These are phyloP conservation scores for Limenitis camilla DNA, from an alignment of 2,888 invertebrate genomes.

Conservation along the genomic window DNA sequence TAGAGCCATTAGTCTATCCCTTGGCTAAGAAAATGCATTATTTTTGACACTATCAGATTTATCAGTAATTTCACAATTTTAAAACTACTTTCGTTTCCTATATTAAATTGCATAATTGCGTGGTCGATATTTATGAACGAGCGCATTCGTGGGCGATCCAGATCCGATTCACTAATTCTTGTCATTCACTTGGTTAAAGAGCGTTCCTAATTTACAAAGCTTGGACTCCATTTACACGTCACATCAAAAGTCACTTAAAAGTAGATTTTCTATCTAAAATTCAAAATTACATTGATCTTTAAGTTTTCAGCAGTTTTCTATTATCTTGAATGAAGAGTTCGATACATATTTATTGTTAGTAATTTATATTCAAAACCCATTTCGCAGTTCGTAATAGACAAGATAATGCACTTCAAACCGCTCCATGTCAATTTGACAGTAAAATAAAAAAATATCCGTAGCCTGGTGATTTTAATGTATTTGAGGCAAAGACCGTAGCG, in stretches of 20 bases:
- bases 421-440: no score
- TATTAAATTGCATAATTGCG: constrained; percentile 51
- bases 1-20: no score
- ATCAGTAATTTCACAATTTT: constrained; percentile 21
- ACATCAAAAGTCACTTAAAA: no score
- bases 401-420: no score
- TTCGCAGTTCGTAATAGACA: no score
- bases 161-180: constrained; percentile 45
- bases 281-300: background rate
- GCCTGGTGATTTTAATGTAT: no score
- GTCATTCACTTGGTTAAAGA: constrained; percentile 33
- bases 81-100: constrained; percentile 23
- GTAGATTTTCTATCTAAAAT: background rate
- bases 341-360: no score
- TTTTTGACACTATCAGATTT: background rate
- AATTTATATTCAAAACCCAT: no score
- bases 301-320: background rate
- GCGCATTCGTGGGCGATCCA: constrained; percentile 55
- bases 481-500: no score
- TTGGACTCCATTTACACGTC: constrained; percentile 1
- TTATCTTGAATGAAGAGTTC: no score
- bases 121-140: constrained; percentile 55
- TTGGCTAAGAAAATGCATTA: background rate
- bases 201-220: constrained; percentile 22
- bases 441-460: no score